These are phyloP conservation scores for Recurvirostra avosetta DNA, from an alignment of 2,113 vertebrate genomes.

Conservation along the genomic window DNA sequence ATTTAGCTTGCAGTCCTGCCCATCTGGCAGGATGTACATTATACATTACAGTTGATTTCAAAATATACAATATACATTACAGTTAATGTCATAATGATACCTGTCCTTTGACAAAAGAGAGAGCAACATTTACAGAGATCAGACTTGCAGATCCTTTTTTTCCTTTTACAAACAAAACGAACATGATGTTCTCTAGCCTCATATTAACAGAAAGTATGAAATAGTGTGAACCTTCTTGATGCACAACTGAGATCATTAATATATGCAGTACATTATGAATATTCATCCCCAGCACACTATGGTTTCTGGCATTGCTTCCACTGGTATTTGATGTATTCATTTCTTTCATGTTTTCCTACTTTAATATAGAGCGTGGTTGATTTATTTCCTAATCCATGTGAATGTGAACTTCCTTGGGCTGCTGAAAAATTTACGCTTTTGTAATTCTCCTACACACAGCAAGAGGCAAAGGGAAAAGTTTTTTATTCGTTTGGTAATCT, in stretches of 20 bases:
- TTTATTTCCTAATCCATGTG: constrained; percentile 64
- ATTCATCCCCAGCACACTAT: constrained; percentile 20
- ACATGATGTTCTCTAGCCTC: background rate
- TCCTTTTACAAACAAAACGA: background rate
- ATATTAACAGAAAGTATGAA: background rate
- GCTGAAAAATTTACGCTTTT: constrained; percentile 42
- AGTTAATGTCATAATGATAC: background rate
- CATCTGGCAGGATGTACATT: background rate
- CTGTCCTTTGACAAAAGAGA: background rate
- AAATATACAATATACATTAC: background rate
- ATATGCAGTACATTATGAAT: background rate
- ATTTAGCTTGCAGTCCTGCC: background rate
- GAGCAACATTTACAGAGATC: background rate
- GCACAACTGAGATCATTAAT: background rate
- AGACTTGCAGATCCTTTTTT: background rate
- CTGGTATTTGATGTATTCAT: constrained; percentile 10
- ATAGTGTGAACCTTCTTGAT: background rate
- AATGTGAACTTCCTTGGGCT: constrained; percentile 34
- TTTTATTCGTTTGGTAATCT: constrained; percentile 66
- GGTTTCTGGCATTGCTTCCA: constrained; percentile 65
- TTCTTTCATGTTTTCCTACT: constrained; percentile 40
- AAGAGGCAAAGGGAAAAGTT: constrained; percentile 54
- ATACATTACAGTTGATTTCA: background rate
- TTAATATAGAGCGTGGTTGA: constrained; percentile 28
- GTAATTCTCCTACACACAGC: constrained; percentile 30